Percentiles rank a stretch among this genome's conserved stretches.
phyloP scores from a whole-genome alignment of 2,113 vertebrate species.

The Tamias sibiricus region DNA sequence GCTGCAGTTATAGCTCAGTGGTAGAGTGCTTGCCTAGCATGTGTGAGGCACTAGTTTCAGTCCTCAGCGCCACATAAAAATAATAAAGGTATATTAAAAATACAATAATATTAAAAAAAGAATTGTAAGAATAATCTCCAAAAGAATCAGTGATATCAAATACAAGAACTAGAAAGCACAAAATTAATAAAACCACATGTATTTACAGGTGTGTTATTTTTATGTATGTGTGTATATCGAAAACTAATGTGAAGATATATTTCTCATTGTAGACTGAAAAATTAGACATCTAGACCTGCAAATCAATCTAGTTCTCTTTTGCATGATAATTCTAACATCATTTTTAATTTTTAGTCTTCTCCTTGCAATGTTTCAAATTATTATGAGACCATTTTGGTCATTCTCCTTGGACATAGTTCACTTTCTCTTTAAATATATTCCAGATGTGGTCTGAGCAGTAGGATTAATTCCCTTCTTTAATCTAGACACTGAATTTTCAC shows the following conservation, averaged over 20 bases:
- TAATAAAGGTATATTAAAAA: too few relatives aligned
- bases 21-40: too few relatives aligned
- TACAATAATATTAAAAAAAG: too few relatives aligned
- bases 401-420: not conserved
- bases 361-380: not conserved
- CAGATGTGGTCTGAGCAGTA: not conserved
- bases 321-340: too few relatives aligned
- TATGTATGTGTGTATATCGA: not conserved
- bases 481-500: not conserved
- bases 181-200: not conserved
- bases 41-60: too few relatives aligned
- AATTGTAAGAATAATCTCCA: slow-evolving; percentile 13
- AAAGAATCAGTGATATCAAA: not conserved
- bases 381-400: not conserved
- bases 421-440: not conserved
- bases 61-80: too few relatives aligned
- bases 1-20: too few relatives aligned
- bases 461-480: slow-evolving; percentile 3
- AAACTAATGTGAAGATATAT: not conserved
- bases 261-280: not conserved
- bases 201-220: not conserved
- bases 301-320: not conserved
- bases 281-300: not conserved
- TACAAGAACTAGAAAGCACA: not conserved
- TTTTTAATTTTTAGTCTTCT: not conserved